phyloP scores from a whole-genome alignment of 2,888 invertebrate genomes.

The Hydriomena furcata region DNA sequence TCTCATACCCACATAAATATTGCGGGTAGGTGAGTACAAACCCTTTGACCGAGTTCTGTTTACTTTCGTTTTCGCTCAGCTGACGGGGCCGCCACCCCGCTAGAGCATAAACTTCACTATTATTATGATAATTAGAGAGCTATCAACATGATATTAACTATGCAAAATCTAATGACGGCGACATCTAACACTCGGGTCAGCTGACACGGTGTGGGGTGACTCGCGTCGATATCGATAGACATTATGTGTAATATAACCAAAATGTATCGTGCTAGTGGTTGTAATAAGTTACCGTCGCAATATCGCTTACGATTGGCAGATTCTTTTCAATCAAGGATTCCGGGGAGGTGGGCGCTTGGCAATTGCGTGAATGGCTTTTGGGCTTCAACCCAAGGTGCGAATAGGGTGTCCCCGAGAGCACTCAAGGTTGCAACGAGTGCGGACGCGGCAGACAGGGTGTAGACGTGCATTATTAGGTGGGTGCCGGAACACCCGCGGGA shows the following conservation, averaged over 20 bases:
- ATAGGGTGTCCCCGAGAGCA: constrained; percentile 62
- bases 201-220: constrained; percentile 12
- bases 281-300: not conserved
- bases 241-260: not conserved
- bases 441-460: constrained; percentile 80
- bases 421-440: constrained; percentile 80
- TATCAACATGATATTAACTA: constrained; percentile 65
- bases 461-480: constrained; percentile 85
- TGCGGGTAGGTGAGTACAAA: constrained; percentile 83
- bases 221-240: constrained; percentile 9
- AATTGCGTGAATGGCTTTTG: constrained; percentile 18
- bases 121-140: constrained; percentile 81
- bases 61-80: constrained; percentile 85
- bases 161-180: constrained; percentile 48
- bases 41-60: constrained; percentile 85
- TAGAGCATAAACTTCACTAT: constrained; percentile 70
- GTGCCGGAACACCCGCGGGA: constrained; percentile 79
- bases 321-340: constrained; percentile 5
- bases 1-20: constrained; percentile 82
- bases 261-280: constrained; percentile 3
- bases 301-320: constrained; percentile 2
- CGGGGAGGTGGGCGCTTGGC: constrained; percentile 17
- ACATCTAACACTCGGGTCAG: constrained; percentile 27
- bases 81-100: constrained; percentile 77
- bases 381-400: constrained; percentile 31